These are phyloP conservation scores for Simalia tracyae DNA, from an alignment of 2,797 vertebrate genomes.

Conservation along the genomic window DNA sequence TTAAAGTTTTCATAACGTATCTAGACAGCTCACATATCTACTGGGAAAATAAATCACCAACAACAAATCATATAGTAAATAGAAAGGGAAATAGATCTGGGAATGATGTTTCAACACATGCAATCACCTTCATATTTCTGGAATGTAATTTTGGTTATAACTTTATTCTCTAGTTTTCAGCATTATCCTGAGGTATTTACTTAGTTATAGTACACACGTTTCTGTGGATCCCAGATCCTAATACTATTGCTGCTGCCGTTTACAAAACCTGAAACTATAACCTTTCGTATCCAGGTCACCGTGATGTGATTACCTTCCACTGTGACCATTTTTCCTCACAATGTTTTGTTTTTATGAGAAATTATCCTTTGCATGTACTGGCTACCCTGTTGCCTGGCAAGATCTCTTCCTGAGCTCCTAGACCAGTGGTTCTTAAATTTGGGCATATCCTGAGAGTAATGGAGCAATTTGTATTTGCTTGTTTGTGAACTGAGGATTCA, in stretches of 20 bases:
- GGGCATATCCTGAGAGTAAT: not conserved
- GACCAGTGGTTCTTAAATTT: not conserved
- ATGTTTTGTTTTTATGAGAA: constrained; percentile 26
- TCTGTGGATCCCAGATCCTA: constrained; percentile 56
- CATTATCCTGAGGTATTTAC: constrained; percentile 47
- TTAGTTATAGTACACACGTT: constrained; percentile 49
- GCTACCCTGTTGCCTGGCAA: not conserved
- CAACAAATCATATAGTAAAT: constrained; percentile 12
- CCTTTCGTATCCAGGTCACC: constrained; percentile 42
- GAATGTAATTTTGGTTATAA: constrained; percentile 26
- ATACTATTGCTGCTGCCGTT: constrained; percentile 50
- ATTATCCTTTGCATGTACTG: not conserved
- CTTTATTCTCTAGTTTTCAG: constrained; percentile 54
- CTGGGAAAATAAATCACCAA: not conserved
- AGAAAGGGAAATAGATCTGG: constrained; percentile 35
- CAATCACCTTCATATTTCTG: constrained; percentile 25
- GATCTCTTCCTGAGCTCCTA: not conserved
- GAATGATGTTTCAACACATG: constrained; percentile 33
- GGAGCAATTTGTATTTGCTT: not conserved
- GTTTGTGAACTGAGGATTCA: not conserved
- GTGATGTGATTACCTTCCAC: constrained; percentile 40
- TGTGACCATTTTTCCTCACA: constrained; percentile 60
- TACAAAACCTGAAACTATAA: constrained; percentile 50
- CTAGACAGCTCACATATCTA: constrained; percentile 2
- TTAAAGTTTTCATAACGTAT: constrained; percentile 15